Evolutionary conservation across 1,140 invertebrate genomes (phyloP), one percentile per base, ranked within the genome.

Genomic region (Drosophila fuyamai): DNA sequence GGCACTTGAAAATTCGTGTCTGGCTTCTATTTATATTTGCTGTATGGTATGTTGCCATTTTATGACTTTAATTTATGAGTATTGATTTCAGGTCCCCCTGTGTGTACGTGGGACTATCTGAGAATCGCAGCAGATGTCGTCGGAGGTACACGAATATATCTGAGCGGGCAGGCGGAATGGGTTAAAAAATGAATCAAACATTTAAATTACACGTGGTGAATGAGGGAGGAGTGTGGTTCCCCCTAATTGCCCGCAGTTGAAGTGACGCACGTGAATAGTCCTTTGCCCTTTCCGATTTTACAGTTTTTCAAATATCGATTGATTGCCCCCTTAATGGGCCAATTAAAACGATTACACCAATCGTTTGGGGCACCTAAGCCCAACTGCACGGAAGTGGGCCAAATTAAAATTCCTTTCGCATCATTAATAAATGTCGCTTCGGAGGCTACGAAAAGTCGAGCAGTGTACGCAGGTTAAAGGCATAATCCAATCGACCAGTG

Each of bases 311-410:
- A 76, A 36, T 88, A 88, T 86, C 84, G 83, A 88, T 88, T 68
- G 16, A 23, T 10, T 38, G 46, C 43, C 51, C 8, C 23, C 27
- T 32, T 27, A 41, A 16, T 13, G 53, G 70, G 62, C 79, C 83
- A 88, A 86, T 86, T 86, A 86, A 83, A 88, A 67, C 61, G 79
- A 88, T 85, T 86, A 86, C 75, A 53, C 76, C 73, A 83, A 86
- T 83, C 76, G 76, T 43, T 81, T 68, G 9, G 46, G 73, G 8
- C 57, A 23, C 23, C 23, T 23, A 41, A 48, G 38, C 27, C 23
- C 16, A 5, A 16, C n/a, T 23, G 38, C 40, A 18, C n/a, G 32
- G 47, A 67, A 68, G 57, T 86, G 56, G 72, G 50, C 75, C 53
- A 71, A 61, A 81, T 79, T 58, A 54, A 61, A 77, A 77, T 78